Conservation (phyloP, 2,797 vertebrate species). For the Lepidocolaptes lacrymiger region DNA sequence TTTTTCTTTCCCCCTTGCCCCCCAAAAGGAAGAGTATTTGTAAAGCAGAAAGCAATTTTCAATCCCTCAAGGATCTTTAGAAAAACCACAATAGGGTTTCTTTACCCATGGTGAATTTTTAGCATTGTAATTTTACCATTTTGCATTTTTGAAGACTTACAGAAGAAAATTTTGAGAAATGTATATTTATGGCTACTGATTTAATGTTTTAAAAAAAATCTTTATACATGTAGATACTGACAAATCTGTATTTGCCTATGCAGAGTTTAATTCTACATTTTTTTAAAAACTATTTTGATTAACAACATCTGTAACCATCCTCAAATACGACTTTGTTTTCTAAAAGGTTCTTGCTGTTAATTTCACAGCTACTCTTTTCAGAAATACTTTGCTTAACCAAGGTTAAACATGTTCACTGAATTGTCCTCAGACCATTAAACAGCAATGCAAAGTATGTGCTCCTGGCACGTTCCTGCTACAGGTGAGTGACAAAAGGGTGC, state of each 20-base stretch:
- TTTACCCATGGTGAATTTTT: not conserved
- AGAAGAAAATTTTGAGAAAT: not conserved
- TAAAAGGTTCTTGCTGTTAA: not conserved
- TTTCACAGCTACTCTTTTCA: not conserved
- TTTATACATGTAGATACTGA: not conserved
- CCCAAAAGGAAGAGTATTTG: not conserved
- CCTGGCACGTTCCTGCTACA: not conserved
- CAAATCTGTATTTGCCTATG: not conserved
- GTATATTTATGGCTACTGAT: not conserved
- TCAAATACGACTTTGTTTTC: not conserved
- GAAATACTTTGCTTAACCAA: not conserved
- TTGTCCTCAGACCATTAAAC: not conserved
- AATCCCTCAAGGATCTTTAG: not conserved
- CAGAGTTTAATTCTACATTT: not conserved
- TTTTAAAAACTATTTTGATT: not conserved
- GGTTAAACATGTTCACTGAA: not conserved
- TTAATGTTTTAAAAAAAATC: too few species aligned
- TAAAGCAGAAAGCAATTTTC: not conserved
- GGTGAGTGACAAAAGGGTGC: not conserved
- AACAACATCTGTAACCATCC: not conserved
- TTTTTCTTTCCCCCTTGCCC: rapidly evolving
- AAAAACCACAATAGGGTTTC: not conserved
- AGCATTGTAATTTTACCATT: not conserved
- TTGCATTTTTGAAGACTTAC: not conserved
- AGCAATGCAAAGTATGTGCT: not conserved